Evolutionary conservation across 2,888 invertebrate genomes (phyloP), one percentile per base, ranked within the genome.

Genomic region (Automeris io): DNA sequence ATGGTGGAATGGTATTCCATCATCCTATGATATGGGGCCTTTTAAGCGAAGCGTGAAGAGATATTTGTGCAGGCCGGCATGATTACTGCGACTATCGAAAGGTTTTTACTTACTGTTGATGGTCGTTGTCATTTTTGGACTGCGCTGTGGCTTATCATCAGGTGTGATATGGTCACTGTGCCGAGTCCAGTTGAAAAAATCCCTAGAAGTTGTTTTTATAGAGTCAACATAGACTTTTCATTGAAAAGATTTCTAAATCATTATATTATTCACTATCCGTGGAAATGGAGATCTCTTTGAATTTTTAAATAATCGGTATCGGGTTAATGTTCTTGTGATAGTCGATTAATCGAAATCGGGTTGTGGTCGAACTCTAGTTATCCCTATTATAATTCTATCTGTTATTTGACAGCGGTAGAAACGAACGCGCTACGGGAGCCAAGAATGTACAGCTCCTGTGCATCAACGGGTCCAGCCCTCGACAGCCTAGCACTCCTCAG

Each of bases 401-500:
- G 19, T 36, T 39, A 40, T 18, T 25, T 32, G 33, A 1, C 49
- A 73, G 69, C 8, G 44, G 39, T 24, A 62, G 53, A 24, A 52
- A 43, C 5, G 80, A 79, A 13, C 62, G 63, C 2, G 42, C 58
- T 1, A 42, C 57, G 0, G 79, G 81, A 0, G 54, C 60, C 1
- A 79, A 65, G 46, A 85, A 85, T 33, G 77, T 72, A 1, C 82
- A 83, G 51, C 52, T 85, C 42, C 45, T 73, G 12, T 77, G 69
- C 47, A 43, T 82, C 18, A 69, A 29, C 22, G 61, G 68, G 0
- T 43, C 41, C 16, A 79, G 72, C 29, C 70, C 80, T 1, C 61
- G 78, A 2, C 73, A 66, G 39, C 73, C 78, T 1, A 76, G 65
- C 49, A 83, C 83, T 0, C 80, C 83, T 0, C 82, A 83, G 37